These are phyloP conservation scores for Carlito syrichta DNA, from an alignment of 2,113 vertebrate genomes.

Conservation along the genomic window DNA sequence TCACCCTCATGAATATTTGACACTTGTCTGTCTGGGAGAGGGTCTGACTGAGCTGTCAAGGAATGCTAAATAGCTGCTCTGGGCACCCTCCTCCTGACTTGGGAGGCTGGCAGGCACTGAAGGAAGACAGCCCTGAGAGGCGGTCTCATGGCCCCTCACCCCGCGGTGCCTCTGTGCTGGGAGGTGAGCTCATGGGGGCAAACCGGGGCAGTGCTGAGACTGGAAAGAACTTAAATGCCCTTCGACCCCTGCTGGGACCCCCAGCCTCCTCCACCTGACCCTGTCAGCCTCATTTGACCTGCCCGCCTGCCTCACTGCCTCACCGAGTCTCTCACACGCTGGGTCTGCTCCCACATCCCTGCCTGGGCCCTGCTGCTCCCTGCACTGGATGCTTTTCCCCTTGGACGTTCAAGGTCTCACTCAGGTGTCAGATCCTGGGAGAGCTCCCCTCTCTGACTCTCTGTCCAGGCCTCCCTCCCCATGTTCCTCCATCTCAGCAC, in stretches of 20 bases:
- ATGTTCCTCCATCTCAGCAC: too few species aligned
- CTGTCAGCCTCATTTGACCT: too few species aligned
- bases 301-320: too few species aligned
- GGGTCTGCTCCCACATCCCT: background rate
- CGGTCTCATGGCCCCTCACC: background rate
- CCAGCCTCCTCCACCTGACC: too few species aligned
- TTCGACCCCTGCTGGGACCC: background rate
- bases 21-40: constrained; percentile 58
- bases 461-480: background rate
- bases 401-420: background rate
- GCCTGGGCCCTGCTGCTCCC: background rate
- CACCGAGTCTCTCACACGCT: background rate
- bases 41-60: constrained; percentile 22
- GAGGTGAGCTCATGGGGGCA: background rate
- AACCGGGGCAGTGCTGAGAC: background rate
- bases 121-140: background rate
- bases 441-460: background rate
- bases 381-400: background rate
- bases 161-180: background rate
- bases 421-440: background rate
- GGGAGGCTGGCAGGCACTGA: background rate
- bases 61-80: background rate
- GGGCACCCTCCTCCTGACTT: background rate
- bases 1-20: constrained; percentile 56
- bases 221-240: background rate